Percentiles rank a stretch among this genome's conserved stretches.
phyloP scores from a whole-genome alignment of 2,797 vertebrate species.

The Rhynchonycteris naso region DNA sequence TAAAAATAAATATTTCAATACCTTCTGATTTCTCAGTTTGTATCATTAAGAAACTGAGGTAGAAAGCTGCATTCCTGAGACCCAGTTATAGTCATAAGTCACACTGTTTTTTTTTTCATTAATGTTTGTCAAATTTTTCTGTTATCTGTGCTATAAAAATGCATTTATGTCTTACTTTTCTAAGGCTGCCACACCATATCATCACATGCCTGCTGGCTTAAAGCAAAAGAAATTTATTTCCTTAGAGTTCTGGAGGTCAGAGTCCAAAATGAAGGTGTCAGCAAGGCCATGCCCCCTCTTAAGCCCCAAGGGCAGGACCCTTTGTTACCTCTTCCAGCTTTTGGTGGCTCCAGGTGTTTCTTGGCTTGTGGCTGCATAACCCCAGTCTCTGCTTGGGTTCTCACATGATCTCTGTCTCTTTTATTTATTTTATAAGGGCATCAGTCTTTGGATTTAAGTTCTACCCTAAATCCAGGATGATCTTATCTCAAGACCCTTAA shows the following conservation, averaged over 20 bases:
- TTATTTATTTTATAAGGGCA: not conserved
- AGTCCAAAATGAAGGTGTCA: not conserved
- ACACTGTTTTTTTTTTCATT: not conserved
- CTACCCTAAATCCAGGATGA: not conserved
- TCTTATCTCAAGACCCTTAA: not conserved
- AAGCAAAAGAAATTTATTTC: not conserved
- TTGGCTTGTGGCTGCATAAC: not conserved
- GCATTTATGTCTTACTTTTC: not conserved
- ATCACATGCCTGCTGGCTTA: not conserved
- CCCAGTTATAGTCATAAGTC: not conserved
- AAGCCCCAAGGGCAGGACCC: not conserved
- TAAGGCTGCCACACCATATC: not conserved
- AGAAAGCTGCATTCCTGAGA: not conserved
- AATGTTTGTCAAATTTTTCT: not conserved
- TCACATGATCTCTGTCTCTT: not conserved
- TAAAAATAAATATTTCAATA: not conserved
- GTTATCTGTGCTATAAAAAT: not conserved
- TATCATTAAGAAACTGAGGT: not conserved
- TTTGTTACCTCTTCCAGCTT: not conserved
- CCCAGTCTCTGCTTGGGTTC: not conserved
- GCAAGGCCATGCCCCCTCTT: not conserved
- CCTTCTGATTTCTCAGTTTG: not conserved
- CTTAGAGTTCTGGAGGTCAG: not conserved
- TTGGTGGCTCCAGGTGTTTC: not conserved
- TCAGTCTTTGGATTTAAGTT: not conserved